phyloP scores from a whole-genome alignment of 92 coral and sea anemone genomes.

The Paramuricea clavata region DNA sequence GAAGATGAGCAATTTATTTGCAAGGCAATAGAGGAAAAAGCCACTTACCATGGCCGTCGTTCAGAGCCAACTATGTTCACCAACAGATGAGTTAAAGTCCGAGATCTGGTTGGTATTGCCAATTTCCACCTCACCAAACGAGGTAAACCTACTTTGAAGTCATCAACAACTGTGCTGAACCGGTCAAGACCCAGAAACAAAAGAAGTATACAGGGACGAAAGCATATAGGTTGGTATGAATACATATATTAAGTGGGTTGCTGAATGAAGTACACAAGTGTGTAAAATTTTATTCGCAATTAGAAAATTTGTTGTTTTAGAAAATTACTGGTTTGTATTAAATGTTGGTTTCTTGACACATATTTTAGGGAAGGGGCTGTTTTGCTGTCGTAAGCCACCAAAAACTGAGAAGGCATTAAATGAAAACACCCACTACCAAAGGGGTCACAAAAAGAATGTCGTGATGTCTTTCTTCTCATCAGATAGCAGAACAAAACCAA shows the following conservation, averaged over 20 bases:
- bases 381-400: neutral
- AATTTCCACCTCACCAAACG: neutral
- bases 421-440: neutral
- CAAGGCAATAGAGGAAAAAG: constrained; percentile 65
- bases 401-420: neutral
- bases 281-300: too few species aligned
- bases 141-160: neutral
- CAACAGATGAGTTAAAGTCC: constrained; percentile 15
- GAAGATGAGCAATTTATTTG: constrained; percentile 59
- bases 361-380: neutral
- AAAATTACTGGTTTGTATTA: too few species aligned
- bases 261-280: too few species aligned
- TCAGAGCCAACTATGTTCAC: constrained; percentile 65
- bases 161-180: neutral
- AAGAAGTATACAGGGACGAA: neutral
- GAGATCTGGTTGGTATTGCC: neutral
- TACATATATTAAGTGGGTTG: too few species aligned
- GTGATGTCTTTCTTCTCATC: too few species aligned
- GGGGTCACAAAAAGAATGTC: neutral
- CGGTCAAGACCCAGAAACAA: neutral
- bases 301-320: too few species aligned
- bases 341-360: too few species aligned
- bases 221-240: too few species aligned
- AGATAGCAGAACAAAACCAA: too few species aligned
- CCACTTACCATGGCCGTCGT: constrained; percentile 67